Conservation (phyloP, 37 sponge, comb jelly and placozoan genomes). For the Tethya wilhelma region DNA sequence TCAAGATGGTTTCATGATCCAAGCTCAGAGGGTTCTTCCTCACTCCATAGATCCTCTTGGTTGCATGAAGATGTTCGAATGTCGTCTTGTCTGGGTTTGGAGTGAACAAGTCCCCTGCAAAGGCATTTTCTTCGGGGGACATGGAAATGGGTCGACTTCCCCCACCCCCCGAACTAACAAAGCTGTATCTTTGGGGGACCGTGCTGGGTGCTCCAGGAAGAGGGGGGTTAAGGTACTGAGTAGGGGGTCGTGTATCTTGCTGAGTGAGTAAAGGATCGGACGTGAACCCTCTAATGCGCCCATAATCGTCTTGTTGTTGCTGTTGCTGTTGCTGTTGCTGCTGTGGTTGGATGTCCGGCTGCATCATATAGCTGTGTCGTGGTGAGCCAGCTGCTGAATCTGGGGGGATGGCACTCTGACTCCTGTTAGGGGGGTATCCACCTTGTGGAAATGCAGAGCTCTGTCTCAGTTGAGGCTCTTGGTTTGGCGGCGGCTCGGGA, state of each 20-base stretch:
- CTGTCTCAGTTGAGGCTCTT: slow-evolving; percentile 1
- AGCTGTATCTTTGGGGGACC: slow-evolving; percentile 9
- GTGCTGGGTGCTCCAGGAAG: too few relatives aligned
- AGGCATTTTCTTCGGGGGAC: not conserved
- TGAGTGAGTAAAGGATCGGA: too few relatives aligned
- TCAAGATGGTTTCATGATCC: slow-evolving; percentile 15
- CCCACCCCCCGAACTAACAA: not conserved
- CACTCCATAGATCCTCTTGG: not conserved
- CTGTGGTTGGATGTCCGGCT: too few relatives aligned
- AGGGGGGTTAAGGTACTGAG: too few relatives aligned
- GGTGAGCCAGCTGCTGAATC: too few relatives aligned
- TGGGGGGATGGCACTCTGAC: not conserved
- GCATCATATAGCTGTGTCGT: too few relatives aligned
- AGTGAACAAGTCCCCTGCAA: slow-evolving; percentile 27
- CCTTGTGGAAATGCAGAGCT: not conserved
- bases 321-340: not conserved
- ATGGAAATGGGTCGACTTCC: slow-evolving; percentile 6
- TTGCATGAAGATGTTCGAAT: slow-evolving; percentile 20
- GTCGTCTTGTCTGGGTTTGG: slow-evolving; percentile 3
- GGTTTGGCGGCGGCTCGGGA: not conserved
- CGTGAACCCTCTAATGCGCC: not conserved
- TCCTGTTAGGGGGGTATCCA: not conserved
- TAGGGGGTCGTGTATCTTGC: too few relatives aligned
- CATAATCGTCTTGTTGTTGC: not conserved
- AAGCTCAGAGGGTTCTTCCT: not conserved